Conservation (phyloP, 2,888 invertebrate species). For the Ectemnius lituratus region DNA sequence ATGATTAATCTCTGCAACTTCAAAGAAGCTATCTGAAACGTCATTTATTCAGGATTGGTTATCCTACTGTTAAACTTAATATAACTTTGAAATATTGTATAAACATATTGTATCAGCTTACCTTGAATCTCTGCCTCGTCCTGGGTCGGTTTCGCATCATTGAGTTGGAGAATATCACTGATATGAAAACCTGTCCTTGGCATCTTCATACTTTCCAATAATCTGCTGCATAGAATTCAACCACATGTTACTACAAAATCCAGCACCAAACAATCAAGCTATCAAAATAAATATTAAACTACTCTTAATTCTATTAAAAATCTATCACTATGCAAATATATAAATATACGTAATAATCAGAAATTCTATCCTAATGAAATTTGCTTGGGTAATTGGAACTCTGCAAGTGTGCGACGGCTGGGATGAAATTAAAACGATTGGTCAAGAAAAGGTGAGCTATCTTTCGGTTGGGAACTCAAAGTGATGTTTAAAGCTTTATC, state of each 20-base stretch:
- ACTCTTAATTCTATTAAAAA: too few relatives aligned
- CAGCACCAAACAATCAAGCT: too few relatives aligned
- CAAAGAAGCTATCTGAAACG: too few relatives aligned
- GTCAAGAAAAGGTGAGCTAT: background rate
- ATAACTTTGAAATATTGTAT: background rate
- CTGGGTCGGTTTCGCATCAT: slow-evolving; percentile 80
- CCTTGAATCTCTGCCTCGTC: slow-evolving; percentile 73
- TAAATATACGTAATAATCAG: background rate
- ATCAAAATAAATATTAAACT: too few relatives aligned
- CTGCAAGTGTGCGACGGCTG: background rate
- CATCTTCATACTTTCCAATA: slow-evolving; percentile 91
- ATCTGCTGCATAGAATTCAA: slow-evolving; percentile 79
- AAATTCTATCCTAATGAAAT: background rate
- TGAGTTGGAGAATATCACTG: slow-evolving; percentile 94
- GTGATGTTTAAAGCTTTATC: background rate
- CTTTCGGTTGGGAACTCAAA: background rate
- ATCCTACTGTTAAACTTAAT: background rate
- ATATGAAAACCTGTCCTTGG: slow-evolving; percentile 93
- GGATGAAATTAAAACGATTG: too few relatives aligned
- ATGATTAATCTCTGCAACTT: too few relatives aligned
- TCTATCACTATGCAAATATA: too few relatives aligned
- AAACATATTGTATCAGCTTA: slow-evolving; percentile 45
- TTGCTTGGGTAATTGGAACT: background rate
- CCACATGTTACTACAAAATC: background rate
- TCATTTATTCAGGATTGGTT: background rate